phyloP scores from a whole-genome alignment of 2,113 vertebrate genomes.

The Varanus komodoensis region DNA sequence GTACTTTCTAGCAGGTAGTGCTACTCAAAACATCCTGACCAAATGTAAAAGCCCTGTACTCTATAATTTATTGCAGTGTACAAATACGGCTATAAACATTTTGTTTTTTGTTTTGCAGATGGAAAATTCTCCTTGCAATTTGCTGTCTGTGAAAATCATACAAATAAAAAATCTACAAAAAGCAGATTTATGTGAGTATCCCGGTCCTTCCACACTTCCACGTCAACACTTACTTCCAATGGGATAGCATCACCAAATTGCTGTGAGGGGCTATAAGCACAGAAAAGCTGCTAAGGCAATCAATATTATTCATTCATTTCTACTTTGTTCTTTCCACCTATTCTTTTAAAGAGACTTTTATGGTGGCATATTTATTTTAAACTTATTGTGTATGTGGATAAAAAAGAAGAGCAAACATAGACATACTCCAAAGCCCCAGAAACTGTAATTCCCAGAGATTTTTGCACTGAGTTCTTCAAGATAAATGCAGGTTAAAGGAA shows the following conservation, averaged over 20 bases:
- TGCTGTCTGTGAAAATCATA: slow-evolving; percentile 31
- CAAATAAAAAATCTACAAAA: slow-evolving; percentile 25
- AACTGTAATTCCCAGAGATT: neutral
- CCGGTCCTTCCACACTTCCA: neutral
- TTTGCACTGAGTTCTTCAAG: neutral
- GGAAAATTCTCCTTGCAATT: neutral
- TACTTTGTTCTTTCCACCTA: neutral
- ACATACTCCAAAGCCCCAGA: neutral
- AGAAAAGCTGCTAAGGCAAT: neutral
- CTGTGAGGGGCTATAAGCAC: neutral
- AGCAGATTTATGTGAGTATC: slow-evolving; percentile 23
- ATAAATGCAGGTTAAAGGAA: neutral
- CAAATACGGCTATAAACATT: neutral
- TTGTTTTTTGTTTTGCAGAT: slow-evolving; percentile 17
- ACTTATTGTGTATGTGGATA: neutral
- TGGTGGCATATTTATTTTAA: neutral
- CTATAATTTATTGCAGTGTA: neutral
- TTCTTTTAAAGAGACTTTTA: neutral
- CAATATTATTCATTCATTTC: neutral
- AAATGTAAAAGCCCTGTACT: neutral
- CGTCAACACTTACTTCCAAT: neutral
- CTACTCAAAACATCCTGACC: neutral
- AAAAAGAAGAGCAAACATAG: neutral
- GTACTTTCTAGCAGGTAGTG: neutral
- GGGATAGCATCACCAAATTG: neutral